These are phyloP conservation scores for Platynereis dumerilii DNA, from an alignment of 2,888 invertebrate species.

Conservation along the genomic window DNA sequence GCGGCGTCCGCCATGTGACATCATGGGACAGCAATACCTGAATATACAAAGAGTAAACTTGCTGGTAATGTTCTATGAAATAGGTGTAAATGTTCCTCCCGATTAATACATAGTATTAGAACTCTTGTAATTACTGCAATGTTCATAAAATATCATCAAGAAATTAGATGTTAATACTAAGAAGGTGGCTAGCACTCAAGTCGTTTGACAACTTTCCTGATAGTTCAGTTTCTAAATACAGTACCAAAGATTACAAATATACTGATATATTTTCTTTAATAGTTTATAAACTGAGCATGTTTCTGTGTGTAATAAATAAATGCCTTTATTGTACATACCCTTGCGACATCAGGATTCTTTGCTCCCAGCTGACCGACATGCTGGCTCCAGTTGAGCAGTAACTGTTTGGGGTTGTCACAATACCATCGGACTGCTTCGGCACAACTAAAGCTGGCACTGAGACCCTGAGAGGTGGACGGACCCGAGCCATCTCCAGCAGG, in stretches of 20 bases:
- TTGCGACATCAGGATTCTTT: slow-evolving; percentile 69
- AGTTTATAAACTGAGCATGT: no score
- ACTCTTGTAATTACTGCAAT: no score
- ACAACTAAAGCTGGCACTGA: slow-evolving; percentile 41
- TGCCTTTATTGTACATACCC: slow-evolving; percentile 44
- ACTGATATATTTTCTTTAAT: no score
- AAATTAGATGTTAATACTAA: no score
- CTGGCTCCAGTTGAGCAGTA: slow-evolving; percentile 73
- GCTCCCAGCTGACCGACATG: slow-evolving; percentile 71
- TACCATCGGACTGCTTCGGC: slow-evolving; percentile 44
- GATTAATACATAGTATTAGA: neutral
- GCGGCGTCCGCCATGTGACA: slow-evolving; percentile 76
- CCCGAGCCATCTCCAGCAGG: slow-evolving; percentile 1
- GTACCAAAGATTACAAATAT: no score
- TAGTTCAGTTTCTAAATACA: no score
- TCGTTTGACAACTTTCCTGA: no score
- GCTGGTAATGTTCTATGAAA: neutral
- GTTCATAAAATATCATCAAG: no score
- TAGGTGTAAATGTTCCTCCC: neutral
- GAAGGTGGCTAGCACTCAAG: no score
- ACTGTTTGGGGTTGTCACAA: slow-evolving; percentile 54
- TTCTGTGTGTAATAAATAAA: neutral
- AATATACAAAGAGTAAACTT: neutral
- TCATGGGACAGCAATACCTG: slow-evolving; percentile 49
- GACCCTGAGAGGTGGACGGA: slow-evolving; percentile 13